Base-by-base conservation (phyloP, 2,113 vertebrate genomes). In the Haemorhous mexicanus region DNA sequence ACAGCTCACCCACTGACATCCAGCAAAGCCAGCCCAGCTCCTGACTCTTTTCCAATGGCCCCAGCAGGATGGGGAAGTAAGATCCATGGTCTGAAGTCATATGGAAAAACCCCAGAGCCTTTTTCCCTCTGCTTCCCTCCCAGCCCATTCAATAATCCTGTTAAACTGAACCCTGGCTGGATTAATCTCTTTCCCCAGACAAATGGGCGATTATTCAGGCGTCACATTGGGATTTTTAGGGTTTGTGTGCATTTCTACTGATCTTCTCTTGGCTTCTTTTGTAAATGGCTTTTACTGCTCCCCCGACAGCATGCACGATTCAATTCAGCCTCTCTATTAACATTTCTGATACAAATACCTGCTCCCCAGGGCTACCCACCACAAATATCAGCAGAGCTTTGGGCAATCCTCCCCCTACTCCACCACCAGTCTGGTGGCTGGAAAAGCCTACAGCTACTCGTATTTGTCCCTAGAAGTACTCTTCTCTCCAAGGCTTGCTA, bases 111-210 rank as follows among this genome's bases (percentile, higher is more conserved):
- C 88, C 47, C 73, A 93, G 72, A 83, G 90, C 72, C 27, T 41
- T 81, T 18, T 44, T 86, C 68, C 55, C 44, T 76, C 62, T 85
- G 46, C 37, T 41, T 87, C 53, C 64, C 67, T 72, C 33, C 52
- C 73, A 64, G n/a, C 69, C 72, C 35, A 0, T 52, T 84, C 91
- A 94, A 81, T 96, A 97, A 96, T 96, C 94, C 95, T 95, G 90
- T 96, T 96, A 95, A 92, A 96, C 85, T 96, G 92, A 96, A 95
- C 93, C 90, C 73, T 90, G 90, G 61, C 85, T 93, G 92, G 85
- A 94, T 95, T 95, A 96, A 96, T 96, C 94, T 90, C 92, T 63
- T 93, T 96, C 92, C 94, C 94, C 83, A 95, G 95, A 96, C 96
- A 97, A 93, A 96, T 35, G 79, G 87, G 56, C 1, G 61, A 97